These are phyloP conservation scores for Melanostoma scalare DNA, from an alignment of 2,888 invertebrate genomes.

Conservation along the genomic window DNA sequence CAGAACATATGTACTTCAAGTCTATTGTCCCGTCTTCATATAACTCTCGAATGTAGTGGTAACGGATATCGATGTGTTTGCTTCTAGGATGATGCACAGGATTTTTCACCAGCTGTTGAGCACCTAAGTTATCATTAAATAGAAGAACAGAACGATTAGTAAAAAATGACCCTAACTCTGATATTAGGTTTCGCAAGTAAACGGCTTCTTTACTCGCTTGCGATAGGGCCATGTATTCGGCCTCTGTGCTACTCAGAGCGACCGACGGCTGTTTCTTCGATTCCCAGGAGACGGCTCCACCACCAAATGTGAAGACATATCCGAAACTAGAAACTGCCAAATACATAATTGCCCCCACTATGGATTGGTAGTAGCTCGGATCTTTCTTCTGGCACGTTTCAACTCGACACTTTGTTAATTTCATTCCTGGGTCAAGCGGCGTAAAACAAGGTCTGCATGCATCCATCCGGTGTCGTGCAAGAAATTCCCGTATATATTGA, in stretches of 20 bases:
- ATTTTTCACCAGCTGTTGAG: no score
- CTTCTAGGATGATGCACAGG: no score
- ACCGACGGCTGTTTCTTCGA: background rate
- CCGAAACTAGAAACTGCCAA: background rate
- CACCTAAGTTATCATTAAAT: no score
- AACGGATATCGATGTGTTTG: no score
- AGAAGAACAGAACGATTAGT: slow-evolving; percentile 3
- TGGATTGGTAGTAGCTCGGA: slow-evolving; percentile 13
- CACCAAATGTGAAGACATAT: slow-evolving; percentile 19
- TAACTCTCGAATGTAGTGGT: background rate
- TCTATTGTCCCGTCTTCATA: slow-evolving; percentile 21
- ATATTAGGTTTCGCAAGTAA: slow-evolving; percentile 32
- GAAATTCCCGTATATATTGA: no score
- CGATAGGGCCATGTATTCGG: no score
- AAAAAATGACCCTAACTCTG: slow-evolving; percentile 20
- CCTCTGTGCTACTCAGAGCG: no score
- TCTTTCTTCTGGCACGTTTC: slow-evolving; percentile 8
- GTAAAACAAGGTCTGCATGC: no score
- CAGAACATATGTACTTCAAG: slow-evolving; percentile 10
- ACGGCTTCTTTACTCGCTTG: background rate
- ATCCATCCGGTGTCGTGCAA: no score
- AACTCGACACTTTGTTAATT: background rate
- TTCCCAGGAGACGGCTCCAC: slow-evolving; percentile 8
- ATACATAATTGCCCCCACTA: background rate
- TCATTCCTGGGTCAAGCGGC: no score